Evolutionary conservation across 2,888 invertebrate species (phyloP).

Genomic region (Actias luna): DNA sequence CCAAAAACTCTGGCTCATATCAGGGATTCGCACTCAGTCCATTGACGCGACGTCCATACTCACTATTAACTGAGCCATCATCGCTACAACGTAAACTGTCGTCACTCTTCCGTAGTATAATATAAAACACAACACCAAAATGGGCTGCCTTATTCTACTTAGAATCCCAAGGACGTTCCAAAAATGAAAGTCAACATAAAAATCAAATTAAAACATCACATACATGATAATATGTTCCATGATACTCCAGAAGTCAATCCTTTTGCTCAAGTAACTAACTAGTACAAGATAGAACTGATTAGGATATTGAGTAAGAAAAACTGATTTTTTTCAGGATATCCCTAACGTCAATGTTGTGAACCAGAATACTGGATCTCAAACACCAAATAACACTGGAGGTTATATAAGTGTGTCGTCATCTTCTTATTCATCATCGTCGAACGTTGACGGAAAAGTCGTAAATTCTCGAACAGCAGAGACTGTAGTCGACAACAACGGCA

Average conservation of each 20-base stretch:
- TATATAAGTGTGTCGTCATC: slow-evolving; percentile 83
- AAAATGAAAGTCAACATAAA: neutral
- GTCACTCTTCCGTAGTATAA: too few relatives aligned
- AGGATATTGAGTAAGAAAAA: neutral
- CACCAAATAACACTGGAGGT: slow-evolving; percentile 22
- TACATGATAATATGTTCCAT: too few relatives aligned
- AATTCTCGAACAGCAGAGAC: slow-evolving; percentile 83
- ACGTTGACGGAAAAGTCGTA: slow-evolving; percentile 82
- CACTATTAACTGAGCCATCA: too few relatives aligned
- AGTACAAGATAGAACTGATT: neutral
- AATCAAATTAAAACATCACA: neutral
- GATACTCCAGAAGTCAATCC: too few relatives aligned
- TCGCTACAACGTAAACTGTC: too few relatives aligned
- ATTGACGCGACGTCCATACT: too few relatives aligned
- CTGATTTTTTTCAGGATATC: slow-evolving; percentile 57
- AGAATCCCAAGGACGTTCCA: neutral
- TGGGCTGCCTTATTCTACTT: neutral
- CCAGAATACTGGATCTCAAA: slow-evolving; percentile 28
- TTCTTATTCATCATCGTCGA: slow-evolving; percentile 81
- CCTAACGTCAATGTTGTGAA: slow-evolving; percentile 74
- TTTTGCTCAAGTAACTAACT: too few relatives aligned
- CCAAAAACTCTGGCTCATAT: too few relatives aligned
- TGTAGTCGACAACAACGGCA: slow-evolving; percentile 88
- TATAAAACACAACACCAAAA: neutral
- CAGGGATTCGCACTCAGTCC: too few relatives aligned